Evolutionary conservation across 2,888 invertebrate species (phyloP).

Genomic region (Mystacides longicornis): DNA sequence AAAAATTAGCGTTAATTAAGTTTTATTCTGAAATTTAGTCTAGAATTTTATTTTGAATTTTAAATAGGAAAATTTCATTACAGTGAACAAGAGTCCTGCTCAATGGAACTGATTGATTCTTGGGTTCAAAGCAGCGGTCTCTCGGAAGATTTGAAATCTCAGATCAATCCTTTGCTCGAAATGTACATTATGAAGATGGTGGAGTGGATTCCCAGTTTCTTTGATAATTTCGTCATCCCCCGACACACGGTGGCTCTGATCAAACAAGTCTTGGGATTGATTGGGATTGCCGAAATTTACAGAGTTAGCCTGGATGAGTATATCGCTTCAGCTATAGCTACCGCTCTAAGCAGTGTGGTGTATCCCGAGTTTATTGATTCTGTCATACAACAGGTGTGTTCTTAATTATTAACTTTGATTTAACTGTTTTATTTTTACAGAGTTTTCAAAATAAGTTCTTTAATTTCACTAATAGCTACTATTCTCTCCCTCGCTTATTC

Average conservation of each 20-base stretch:
- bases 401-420: background rate
- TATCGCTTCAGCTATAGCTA: slow-evolving; percentile 18
- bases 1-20: no score
- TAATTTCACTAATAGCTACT: no score
- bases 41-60: no score
- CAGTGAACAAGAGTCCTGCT: slow-evolving; percentile 57
- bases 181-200: slow-evolving; percentile 34
- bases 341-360: slow-evolving; percentile 17
- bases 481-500: no score
- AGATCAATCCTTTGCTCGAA: slow-evolving; percentile 32
- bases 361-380: slow-evolving; percentile 12
- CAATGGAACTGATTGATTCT: slow-evolving; percentile 21
- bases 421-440: background rate
- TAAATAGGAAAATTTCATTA: no score
- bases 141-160: slow-evolving; percentile 8
- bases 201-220: slow-evolving; percentile 37
- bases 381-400: slow-evolving; percentile 20
- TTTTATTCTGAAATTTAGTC: no score
- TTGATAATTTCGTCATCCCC: slow-evolving; percentile 31
- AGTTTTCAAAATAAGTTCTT: no score
- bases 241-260: slow-evolving; percentile 20
- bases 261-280: slow-evolving; percentile 20
- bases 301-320: slow-evolving; percentile 18
- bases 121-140: slow-evolving; percentile 22
- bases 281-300: slow-evolving; percentile 9